Evolutionary conservation across 1,140 invertebrate genomes (phyloP), one percentile per base, ranked within the genome.

Genomic region (Laupala kohalensis): DNA sequence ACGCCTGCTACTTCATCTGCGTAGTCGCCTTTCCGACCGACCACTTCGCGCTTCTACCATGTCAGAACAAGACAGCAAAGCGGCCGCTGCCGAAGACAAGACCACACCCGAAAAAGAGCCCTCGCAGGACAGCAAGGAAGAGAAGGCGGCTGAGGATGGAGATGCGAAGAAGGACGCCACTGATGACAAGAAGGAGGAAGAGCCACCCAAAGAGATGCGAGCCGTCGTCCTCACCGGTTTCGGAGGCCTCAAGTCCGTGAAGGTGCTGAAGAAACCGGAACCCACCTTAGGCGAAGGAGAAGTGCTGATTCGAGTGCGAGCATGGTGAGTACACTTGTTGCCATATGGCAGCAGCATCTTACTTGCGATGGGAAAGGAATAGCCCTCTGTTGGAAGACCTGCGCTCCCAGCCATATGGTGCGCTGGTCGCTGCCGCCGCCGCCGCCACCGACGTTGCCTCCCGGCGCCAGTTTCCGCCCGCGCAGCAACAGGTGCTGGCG

Each of bases 191-290:
- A 81, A 83, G 74, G 85, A 85, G 70, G 79, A 80, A 71, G 82
- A 85, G 74, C 85, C 88, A 72, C 84, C 84, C 30, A 91, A 92
- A 80, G 90, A 93, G 81, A 92, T 93, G 91, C 85, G 88, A 80
- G 89, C 89, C 74, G 87, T 95, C 73, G 89, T 93, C 73, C 84
- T 94, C 71, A 90, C 88, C 69, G 88, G 90, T 76, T 94, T 93
- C 81, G 93, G 92, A 26, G 91, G 92, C 27, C 83, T 93, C 67
- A 93, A 93, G 80, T 88, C 89, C 79, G 87, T 94, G 76, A 93
- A 93, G 82, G 87, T 90, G 69, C 84, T 88, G 75, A 90, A 88
- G 80, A 92, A 91, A 78, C 89, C 90, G 15, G 90, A 93, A 79
- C 89, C 91, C 6, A 85, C 85, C 27, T 80, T 88, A 23, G 85